Base-by-base conservation (phyloP, 2,113 vertebrate species). In the Oxyura jamaicensis region DNA sequence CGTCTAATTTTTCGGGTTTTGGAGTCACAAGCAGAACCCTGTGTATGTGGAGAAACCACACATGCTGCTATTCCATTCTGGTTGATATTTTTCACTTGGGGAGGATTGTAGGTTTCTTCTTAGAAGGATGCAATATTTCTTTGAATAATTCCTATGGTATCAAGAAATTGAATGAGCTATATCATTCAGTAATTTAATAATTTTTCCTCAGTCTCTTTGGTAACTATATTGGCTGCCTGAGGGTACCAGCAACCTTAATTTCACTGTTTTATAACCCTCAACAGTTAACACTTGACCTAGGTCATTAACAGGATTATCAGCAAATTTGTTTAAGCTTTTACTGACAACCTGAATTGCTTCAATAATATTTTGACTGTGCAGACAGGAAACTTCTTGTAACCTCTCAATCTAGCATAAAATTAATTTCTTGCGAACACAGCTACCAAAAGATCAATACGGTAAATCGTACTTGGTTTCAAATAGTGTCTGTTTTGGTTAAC, bases 281-380 rank as follows among this genome's bases (percentile, higher is more conserved):
- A 98, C 97, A 98, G 98, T 98, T 98, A 98, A 98, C 98, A 98
- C 98, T 98, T 98, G 98, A 98, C 98, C 98, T 96, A 94, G 97
- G 98, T 98, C 98, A 98, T 98, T 98, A 98, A 98, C 98, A 98
- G 98, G 98, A 98, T 98, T 98, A 98, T 98, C 97, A 98, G 97
- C 97, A 98, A 98, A 98, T 98, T 98, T 98, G 98, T 98, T 98
- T 98, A 98, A 98, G 98, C 97, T 98, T 98, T 98, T 98, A 98
- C 98, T 98, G 98, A 98, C 98, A 98, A 98, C 97, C 96, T 97
- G 95, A 98, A 98, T 98, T 98, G 98, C 97, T 98, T 98, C 26
- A 96, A 98, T 98, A 98, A 98, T 98, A 98, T 98, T 98, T 98
- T 98, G 98, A 98, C 97, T 98, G 95, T 96, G 96, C 97, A 93